These are phyloP conservation scores for Dissostichus mawsoni DNA, from an alignment of 2,113 vertebrate genomes.

Conservation along the genomic window DNA sequence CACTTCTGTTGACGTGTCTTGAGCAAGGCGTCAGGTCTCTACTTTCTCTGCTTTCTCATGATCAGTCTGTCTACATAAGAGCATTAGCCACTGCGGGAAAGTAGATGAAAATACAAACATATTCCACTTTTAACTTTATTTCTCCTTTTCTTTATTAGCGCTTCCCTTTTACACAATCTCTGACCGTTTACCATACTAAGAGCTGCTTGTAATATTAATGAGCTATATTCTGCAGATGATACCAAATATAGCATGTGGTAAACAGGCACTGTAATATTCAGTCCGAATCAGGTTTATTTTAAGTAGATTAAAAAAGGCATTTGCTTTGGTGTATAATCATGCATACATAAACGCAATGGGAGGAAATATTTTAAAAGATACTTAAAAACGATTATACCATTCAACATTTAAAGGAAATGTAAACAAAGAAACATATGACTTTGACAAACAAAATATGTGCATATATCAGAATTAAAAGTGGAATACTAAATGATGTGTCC, in stretches of 20 bases:
- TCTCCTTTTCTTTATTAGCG: conserved; percentile 33
- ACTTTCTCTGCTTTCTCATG: background rate
- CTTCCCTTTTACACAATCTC: conserved; percentile 41
- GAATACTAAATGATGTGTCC: background rate
- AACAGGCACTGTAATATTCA: too few species aligned
- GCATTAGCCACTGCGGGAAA: background rate
- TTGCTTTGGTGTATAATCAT: too few species aligned
- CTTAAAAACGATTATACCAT: too few species aligned
- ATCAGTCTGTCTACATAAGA: background rate
- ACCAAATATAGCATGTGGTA: background rate
- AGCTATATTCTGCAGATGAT: background rate
- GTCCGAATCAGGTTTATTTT: too few species aligned
- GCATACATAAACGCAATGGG: too few species aligned
- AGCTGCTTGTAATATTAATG: background rate
- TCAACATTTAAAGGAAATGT: too few species aligned
- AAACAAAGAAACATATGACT: too few species aligned
- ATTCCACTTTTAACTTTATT: conserved; percentile 47
- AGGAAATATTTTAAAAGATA: too few species aligned
- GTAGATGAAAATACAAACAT: conserved; percentile 2
- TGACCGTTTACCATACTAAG: background rate
- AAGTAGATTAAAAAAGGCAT: too few species aligned
- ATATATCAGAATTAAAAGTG: too few species aligned
- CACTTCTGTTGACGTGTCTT: background rate
- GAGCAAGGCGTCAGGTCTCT: background rate
- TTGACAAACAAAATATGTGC: too few species aligned